Evolutionary conservation across 2,113 vertebrate species (phyloP), one percentile per base, ranked within the genome.

Genomic region (Macquaria ambigua): DNA sequence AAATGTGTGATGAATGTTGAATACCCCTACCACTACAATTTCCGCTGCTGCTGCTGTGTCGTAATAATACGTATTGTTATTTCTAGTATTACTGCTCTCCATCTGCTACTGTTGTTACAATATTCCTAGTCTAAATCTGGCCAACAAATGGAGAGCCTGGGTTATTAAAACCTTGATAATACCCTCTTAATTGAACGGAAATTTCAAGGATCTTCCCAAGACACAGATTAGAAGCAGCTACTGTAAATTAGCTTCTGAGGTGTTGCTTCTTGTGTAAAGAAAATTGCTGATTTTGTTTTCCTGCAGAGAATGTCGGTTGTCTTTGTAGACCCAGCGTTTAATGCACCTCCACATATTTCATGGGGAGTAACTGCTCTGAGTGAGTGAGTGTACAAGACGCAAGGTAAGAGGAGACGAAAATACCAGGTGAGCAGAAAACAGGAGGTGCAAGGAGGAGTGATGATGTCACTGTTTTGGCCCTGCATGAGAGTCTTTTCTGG

Each of bases 341-440:
- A 34, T 12, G 16, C 68, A 15, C 31, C 69, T 55, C 66, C 41
- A 21, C 34, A 14, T 15, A 37, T 64, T 50, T 70, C 31, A 23
- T 15, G n/a, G 39, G 15, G 18, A 18, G n/a, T 43, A 39, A 43
- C 10, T n/a, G 78, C 41, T 39, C 20, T 14, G 4, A 23, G n/a
- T 37, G 58, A 61, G 48, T 20, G 58, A 34, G 59, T 23, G 28
- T 39, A 41, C 46, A 46, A 52, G 37, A 25, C 7, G 14, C 37
- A 39, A 20, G 71, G 63, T 14, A 31, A 52, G 39, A n/a, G 59
- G 31, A 53, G 34, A 11, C 1, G 21, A 37, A 18, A n/a, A 31
- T 37, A 61, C 64, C 7, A 6, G 66, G n/a, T 8, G 76, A 89
- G 74, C 69, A 72, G 69, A 68, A 83, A 83, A 58, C 43, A 64